Evolutionary conservation across 1,140 invertebrate genomes (phyloP), one percentile per base, ranked within the genome.

Genomic region (Drosophila pachea): DNA sequence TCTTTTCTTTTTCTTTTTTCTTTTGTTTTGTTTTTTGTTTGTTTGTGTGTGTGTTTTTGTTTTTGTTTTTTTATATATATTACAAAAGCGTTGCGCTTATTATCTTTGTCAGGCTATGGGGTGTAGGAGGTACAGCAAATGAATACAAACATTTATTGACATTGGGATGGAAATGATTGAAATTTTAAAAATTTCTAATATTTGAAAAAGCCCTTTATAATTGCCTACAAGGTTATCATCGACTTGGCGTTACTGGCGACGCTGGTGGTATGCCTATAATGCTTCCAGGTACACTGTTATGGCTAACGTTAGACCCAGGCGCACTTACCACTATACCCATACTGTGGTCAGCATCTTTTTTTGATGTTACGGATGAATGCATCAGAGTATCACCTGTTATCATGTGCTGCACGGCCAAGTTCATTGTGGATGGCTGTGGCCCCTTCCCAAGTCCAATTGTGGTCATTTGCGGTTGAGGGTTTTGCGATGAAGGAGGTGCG

Each of bases 391-490:
- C 87, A 5, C 84, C 69, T n/a, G 73, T 42, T 42, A 88, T 87
- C 63, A 88, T 77, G 68, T 87, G 83, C 54, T 88, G 79, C 42
- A 82, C 77, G 56, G 81, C 59, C 53, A 83, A 83, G 43, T 71
- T 72, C 43, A 82, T 70, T 11, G 61, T 53, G 36, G 72, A 69
- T n/a, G 65, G 50, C 11, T 71, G 12, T 0, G 62, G 55, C 14
- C 65, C 65, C 14, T 79, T 79, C 5, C 65, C 73, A 2, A 72
- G 49, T 29, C 54, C 56, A 1, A 64, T 76, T 14, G 68, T 35
- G 11, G 73, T 49, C 31, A 76, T 31, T 29, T 76, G 73, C 8
- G 62, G 32, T 43, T 67, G 54, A 4, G 56, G 32, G 32, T 36
- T 33, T 42, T 68, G 78, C 31, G 67, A 73, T 6, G 55, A 43